phyloP scores from a whole-genome alignment of 2,113 vertebrate genomes.

The Daubentonia madagascariensis region DNA sequence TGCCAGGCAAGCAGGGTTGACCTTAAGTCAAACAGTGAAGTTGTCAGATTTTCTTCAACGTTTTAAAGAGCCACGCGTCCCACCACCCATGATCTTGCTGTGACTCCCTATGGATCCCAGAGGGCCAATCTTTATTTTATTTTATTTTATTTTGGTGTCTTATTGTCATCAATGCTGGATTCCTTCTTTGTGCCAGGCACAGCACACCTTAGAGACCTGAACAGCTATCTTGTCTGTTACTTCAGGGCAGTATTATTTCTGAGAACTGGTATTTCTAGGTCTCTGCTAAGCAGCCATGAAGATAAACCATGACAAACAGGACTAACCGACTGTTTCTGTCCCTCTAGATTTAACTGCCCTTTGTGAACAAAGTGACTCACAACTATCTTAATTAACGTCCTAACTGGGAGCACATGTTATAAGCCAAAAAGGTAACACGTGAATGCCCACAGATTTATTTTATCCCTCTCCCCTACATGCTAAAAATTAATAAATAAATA shows the following conservation, averaged over 20 bases:
- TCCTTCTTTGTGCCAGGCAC: not conserved
- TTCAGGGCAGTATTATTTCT: not conserved
- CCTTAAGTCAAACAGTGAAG: not conserved
- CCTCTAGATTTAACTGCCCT: conserved; percentile 8
- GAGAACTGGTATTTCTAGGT: conserved; percentile 67
- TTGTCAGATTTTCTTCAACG: not conserved
- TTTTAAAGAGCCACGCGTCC: not conserved
- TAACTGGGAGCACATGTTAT: not conserved
- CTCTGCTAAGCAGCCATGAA: not conserved
- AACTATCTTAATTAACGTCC: not conserved
- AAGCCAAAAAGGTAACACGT: not conserved
- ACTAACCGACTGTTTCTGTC: not conserved
- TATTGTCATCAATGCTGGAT: not conserved
- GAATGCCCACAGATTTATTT: not conserved
- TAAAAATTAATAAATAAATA: not conserved
- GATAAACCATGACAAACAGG: conserved; percentile 51
- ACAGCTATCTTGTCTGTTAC: not conserved
- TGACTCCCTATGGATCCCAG: not conserved
- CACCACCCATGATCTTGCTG: not conserved
- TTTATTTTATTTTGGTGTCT: not conserved
- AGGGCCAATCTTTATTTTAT: not conserved
- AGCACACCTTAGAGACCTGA: not conserved
- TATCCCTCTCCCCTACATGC: not conserved
- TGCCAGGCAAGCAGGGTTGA: not conserved
- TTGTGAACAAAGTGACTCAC: conserved; percentile 37